phyloP scores from a whole-genome alignment of 2,888 invertebrate species.

The Orchestes rusci region DNA sequence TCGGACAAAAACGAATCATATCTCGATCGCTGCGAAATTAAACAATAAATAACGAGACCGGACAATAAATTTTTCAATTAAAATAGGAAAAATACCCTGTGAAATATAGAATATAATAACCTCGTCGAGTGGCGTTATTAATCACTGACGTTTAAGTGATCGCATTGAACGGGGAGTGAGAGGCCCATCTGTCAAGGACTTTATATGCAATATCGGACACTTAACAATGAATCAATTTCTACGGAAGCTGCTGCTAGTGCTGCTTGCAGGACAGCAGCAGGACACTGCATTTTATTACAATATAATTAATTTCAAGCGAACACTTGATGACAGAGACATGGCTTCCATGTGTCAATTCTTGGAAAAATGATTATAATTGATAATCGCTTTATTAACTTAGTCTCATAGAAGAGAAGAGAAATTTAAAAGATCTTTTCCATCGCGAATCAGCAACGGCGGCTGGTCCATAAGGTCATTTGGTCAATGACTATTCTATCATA shows the following conservation, averaged over 20 bases:
- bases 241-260: conserved; percentile 26
- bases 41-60: conserved; percentile 25
- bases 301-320: conserved; percentile 21
- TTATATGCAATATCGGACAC: conserved; percentile 32
- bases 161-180: conserved; percentile 28
- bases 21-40: conserved; percentile 17
- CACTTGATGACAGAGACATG: conserved; percentile 4
- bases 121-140: conserved; percentile 30
- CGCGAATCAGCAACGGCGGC: no score
- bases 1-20: conserved; percentile 7
- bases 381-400: no score
- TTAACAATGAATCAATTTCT: conserved; percentile 34
- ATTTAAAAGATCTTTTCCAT: no score
- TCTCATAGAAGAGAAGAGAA: no score
- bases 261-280: conserved; percentile 14
- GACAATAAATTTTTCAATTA: conserved; percentile 29
- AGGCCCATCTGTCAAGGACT: conserved; percentile 34
- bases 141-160: conserved; percentile 27
- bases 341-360: no score
- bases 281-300: conserved; percentile 33
- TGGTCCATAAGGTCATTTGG: no score
- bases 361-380: no score
- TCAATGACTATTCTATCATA: no score
- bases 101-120: conserved; percentile 29
- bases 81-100: conserved; percentile 27